Evolutionary conservation across 2,113 vertebrate species (phyloP).

Genomic region (Pionites leucogaster): DNA sequence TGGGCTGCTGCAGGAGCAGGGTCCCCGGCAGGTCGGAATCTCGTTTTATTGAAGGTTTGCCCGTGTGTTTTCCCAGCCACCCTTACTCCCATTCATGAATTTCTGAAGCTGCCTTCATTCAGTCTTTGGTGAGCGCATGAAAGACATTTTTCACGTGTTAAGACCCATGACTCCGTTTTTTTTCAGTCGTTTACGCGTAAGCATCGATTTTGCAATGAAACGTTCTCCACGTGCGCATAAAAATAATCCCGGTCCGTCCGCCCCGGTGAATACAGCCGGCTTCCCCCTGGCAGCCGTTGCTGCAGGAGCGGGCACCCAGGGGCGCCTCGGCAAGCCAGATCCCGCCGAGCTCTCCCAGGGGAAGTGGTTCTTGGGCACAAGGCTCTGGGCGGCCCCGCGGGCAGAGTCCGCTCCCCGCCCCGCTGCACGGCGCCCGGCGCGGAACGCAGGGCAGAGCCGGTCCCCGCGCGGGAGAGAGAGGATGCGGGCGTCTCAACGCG

Average conservation of each 20-base stretch:
- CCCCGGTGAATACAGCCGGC: background rate
- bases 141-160: conserved; percentile 50
- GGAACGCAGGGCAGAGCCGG: background rate
- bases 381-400: background rate
- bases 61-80: background rate
- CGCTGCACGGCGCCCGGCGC: background rate
- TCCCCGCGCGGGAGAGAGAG: background rate
- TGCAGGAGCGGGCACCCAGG: background rate
- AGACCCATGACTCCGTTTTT: conserved; percentile 17
- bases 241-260: conserved; percentile 9
- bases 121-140: background rate
- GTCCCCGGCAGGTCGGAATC: background rate
- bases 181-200: conserved; percentile 32
- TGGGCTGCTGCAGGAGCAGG: background rate
- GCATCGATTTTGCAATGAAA: conserved; percentile 30
- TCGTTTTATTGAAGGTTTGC: background rate
- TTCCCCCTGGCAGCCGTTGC: background rate
- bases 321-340: background rate
- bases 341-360: background rate
- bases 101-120: conserved; percentile 45
- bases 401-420: no score
- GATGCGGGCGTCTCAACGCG: background rate
- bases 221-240: conserved; percentile 50
- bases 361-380: background rate
- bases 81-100: conserved; percentile 62